phyloP scores from a whole-genome alignment of 1,140 invertebrate genomes.

The Phymastichus coffea region DNA sequence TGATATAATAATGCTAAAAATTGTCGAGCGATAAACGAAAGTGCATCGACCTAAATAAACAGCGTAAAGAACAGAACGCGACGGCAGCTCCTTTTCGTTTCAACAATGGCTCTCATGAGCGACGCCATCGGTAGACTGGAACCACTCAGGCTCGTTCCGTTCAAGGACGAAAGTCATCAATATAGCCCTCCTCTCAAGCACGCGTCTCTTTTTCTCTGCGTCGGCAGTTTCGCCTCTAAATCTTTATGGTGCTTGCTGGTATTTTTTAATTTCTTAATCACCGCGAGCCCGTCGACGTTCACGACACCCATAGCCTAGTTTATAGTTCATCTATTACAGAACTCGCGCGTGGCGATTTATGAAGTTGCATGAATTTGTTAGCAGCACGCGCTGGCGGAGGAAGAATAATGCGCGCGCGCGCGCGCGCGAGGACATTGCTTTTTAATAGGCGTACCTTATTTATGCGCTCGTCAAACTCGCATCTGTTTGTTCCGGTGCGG shows the following conservation, averaged over 20 bases:
- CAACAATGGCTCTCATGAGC: neutral
- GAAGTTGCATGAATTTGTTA: too few relatives aligned
- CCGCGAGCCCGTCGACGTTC: neutral
- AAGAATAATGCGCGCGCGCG: too few relatives aligned
- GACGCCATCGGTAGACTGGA: too few relatives aligned
- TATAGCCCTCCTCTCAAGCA: conserved; percentile 12
- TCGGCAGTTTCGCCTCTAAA: too few relatives aligned
- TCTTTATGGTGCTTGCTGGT: too few relatives aligned
- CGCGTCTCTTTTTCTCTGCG: neutral
- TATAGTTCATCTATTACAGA: neutral
- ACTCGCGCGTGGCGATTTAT: too few relatives aligned
- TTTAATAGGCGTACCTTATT: too few relatives aligned
- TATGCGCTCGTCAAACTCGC: too few relatives aligned
- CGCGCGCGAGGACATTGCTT: too few relatives aligned
- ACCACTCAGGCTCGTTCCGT: conserved; percentile 5
- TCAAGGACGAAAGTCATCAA: conserved; percentile 34
- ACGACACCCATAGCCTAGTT: neutral
- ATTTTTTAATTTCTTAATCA: conserved; percentile 9
- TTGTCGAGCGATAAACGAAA: neutral
- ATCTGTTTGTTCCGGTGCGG: too few relatives aligned
- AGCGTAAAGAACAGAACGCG: conserved; percentile 1
- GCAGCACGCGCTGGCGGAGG: too few relatives aligned
- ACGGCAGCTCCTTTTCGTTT: neutral
- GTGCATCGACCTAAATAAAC: conserved; percentile 8
- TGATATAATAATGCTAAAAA: too few relatives aligned